These are phyloP conservation scores for Drosophila ironensis DNA, from an alignment of 1,140 invertebrate species.

Conservation along the genomic window DNA sequence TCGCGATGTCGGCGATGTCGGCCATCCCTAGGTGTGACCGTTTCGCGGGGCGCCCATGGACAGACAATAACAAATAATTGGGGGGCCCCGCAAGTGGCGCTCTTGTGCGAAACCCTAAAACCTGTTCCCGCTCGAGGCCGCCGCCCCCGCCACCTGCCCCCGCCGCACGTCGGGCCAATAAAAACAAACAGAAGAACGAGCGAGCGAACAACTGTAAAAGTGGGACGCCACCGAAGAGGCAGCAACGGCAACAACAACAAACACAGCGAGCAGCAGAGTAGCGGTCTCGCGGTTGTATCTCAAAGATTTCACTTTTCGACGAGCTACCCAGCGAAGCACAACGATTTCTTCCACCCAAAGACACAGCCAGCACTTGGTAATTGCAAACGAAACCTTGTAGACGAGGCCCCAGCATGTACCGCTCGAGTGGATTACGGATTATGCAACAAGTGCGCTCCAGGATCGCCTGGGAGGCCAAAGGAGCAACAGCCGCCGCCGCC, in stretches of 20 bases:
- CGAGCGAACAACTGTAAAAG: conserved; percentile 62
- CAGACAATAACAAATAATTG: background rate
- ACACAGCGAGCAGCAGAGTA: background rate
- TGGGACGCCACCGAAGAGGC: conserved; percentile 58
- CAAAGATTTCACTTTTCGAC: conserved; percentile 53
- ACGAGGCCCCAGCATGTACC: conserved; percentile 29
- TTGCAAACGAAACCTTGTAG: conserved; percentile 5
- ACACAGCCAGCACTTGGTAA: too few relatives aligned
- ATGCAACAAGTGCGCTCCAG: conserved; percentile 60
- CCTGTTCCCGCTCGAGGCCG: conserved; percentile 21
- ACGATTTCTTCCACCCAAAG: background rate
- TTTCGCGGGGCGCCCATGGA: background rate
- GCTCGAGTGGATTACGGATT: conserved; percentile 47
- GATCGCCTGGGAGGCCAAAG: conserved; percentile 17
- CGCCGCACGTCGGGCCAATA: conserved; percentile 39
- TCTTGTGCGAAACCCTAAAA: conserved; percentile 37
- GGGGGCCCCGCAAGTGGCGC: too few relatives aligned
- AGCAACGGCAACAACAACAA: background rate
- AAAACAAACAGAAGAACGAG: conserved; percentile 72
- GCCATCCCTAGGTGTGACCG: conserved; percentile 11
- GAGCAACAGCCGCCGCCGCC: too few relatives aligned
- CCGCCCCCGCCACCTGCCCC: background rate
- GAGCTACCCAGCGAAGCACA: conserved; percentile 30
- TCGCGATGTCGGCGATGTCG: too few relatives aligned
- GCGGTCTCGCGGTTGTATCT: conserved; percentile 10